These are phyloP conservation scores for Zaprionus capensis DNA, from an alignment of 1,140 invertebrate species.

Conservation along the genomic window DNA sequence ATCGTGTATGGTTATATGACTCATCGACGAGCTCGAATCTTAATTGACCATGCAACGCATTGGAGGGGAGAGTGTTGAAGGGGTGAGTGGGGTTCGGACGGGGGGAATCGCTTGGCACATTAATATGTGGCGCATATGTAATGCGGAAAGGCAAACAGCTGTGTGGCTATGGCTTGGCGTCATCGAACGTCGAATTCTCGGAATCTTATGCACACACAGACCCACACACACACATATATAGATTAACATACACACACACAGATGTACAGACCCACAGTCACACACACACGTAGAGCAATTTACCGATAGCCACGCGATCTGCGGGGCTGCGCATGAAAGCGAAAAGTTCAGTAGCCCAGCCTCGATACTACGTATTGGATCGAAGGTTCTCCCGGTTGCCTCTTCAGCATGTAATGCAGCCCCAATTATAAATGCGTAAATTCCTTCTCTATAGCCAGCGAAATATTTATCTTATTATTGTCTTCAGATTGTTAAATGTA, in stretches of 20 bases:
- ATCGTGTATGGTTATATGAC: conserved; percentile 20
- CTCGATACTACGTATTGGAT: not conserved
- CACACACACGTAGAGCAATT: not conserved
- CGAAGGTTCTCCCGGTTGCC: conserved; percentile 8
- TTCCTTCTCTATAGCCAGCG: conserved; percentile 5
- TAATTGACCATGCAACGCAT: conserved; percentile 44
- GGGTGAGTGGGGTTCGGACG: not conserved
- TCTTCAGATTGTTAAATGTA: conserved; percentile 38
- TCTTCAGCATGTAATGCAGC: too few species aligned
- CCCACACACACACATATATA: too few species aligned
- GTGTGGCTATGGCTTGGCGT: conserved; percentile 21
- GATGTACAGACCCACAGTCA: not conserved
- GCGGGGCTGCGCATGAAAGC: conserved; percentile 49
- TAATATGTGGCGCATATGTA: not conserved
- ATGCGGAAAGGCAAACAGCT: conserved; percentile 62
- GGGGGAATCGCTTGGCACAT: not conserved
- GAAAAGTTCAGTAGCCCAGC: conserved; percentile 69
- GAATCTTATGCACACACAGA: not conserved
- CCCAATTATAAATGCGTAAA: conserved; percentile 19
- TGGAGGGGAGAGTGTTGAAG: not conserved
- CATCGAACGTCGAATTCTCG: conserved; percentile 44
- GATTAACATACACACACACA: not conserved
- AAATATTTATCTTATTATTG: conserved; percentile 18
- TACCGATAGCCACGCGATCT: not conserved
- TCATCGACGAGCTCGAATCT: conserved; percentile 46